Conservation (phyloP, 1,140 invertebrate species). For the Polyergus mexicanus region DNA sequence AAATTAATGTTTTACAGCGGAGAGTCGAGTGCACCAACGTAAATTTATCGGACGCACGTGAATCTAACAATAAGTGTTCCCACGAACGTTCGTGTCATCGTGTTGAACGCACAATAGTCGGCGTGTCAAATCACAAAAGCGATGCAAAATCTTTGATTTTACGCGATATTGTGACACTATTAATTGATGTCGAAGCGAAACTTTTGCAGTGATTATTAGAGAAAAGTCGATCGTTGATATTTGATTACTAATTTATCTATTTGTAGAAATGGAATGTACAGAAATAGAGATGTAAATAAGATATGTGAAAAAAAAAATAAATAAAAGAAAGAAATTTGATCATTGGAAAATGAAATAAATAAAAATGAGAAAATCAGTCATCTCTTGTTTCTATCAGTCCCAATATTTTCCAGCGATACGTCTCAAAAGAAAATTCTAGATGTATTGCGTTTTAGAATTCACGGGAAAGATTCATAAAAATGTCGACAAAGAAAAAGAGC, state of each 20-base stretch:
- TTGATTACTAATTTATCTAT: background rate
- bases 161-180: background rate
- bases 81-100: conserved; percentile 27
- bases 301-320: background rate
- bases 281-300: background rate
- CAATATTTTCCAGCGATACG: background rate
- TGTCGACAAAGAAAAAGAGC: background rate
- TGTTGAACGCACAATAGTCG: conserved; percentile 2
- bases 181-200: background rate
- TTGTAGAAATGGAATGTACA: background rate
- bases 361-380: background rate
- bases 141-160: conserved; percentile 18
- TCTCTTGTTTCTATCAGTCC: background rate
- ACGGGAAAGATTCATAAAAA: background rate
- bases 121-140: conserved; percentile 37
- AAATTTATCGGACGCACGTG: conserved; percentile 56
- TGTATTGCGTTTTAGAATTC: background rate
- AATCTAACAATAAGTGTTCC: conserved; percentile 39
- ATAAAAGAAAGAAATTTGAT: too few species aligned
- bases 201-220: background rate
- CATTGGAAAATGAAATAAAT: background rate
- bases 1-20: conserved; percentile 55
- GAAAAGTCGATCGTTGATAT: background rate
- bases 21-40: conserved; percentile 26
- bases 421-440: background rate